A percentile compares a stretch with the other conserved stretches of the same genome.
Conservation (phyloP, 2,797 vertebrate genomes). For the Streptopelia turtur region DNA sequence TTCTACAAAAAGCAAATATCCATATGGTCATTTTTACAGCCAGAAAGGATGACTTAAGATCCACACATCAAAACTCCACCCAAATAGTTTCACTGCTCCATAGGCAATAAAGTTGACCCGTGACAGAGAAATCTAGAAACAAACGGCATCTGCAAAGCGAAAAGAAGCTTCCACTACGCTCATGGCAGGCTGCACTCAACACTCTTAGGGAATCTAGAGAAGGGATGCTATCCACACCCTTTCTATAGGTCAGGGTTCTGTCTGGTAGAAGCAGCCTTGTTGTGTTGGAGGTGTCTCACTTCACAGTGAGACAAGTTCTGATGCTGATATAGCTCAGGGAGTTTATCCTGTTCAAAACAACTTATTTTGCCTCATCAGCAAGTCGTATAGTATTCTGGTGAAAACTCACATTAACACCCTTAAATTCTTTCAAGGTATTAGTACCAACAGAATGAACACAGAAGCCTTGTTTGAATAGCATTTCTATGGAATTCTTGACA, state of each 20-base stretch:
- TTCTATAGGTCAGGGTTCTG: neutral
- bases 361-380: neutral
- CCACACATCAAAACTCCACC: neutral
- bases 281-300: neutral
- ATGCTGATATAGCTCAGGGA: neutral
- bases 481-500: constrained; percentile 16
- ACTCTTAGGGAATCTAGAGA: rapidly evolving
- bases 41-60: neutral
- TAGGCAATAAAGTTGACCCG: neutral
- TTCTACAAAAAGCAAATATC: neutral
- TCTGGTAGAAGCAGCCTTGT: neutral
- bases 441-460: constrained; percentile 22
- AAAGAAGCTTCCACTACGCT: neutral
- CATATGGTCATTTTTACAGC: neutral
- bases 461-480: neutral
- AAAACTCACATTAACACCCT: constrained; percentile 14
- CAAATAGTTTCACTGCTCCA: neutral
- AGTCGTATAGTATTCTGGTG: neutral
- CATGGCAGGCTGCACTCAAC: neutral
- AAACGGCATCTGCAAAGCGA: neutral
- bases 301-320: neutral
- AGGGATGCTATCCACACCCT: neutral
- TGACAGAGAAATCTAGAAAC: neutral
- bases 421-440: constrained; percentile 44
- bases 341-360: neutral